Evolutionary conservation across 2,888 invertebrate genomes (phyloP), one percentile per base, ranked within the genome.

Genomic region (Eurytoma adleriae): DNA sequence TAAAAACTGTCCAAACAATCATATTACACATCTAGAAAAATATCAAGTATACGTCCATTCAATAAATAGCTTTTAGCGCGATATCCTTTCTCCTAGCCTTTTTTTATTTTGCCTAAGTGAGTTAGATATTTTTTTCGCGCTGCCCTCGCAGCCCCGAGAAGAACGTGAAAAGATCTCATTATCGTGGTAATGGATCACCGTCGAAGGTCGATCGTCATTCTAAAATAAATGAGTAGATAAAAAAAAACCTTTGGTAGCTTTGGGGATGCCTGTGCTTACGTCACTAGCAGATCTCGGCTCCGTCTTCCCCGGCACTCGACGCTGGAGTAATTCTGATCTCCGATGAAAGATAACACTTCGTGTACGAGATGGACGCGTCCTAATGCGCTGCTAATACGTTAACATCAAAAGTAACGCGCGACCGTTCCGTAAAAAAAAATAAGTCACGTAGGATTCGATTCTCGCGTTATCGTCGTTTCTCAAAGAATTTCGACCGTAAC

Each of bases 231-330:
- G 54, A 68, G 67, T 72, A 67, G 20, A 40, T 54, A 67, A 76
- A 30, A 24, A 40, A 40, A 67, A 70, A 73, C 40, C 80, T 80
- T 80, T 80, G 80, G 80, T 80, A 80, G 72, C 77, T 68, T 54
- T 27, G 56, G 62, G 62, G 20, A 16, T 7, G 40, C 40, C 27
- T 56, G 30, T 61, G 40, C 64, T 48, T 56, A 50, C 67, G n/a
- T 69, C 68, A 48, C 57, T 27, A 10, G n/a, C 24, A 24, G 40
- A 7, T 24, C 62, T 74, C 27, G 52, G 30, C 52, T 64, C 64
- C 50, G n/a, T 30, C 5, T 7, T 40, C 40, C 40, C 40, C 40
- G 40, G 40, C 40, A 40, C 40, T 40, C 40, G 7, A 24, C 24
- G 24, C 24, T 24, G 24, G 24, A 40, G 40, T 10, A 40, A 40